Evolutionary conservation across 2,888 invertebrate species (phyloP).

Genomic region (Blomia tropicalis): DNA sequence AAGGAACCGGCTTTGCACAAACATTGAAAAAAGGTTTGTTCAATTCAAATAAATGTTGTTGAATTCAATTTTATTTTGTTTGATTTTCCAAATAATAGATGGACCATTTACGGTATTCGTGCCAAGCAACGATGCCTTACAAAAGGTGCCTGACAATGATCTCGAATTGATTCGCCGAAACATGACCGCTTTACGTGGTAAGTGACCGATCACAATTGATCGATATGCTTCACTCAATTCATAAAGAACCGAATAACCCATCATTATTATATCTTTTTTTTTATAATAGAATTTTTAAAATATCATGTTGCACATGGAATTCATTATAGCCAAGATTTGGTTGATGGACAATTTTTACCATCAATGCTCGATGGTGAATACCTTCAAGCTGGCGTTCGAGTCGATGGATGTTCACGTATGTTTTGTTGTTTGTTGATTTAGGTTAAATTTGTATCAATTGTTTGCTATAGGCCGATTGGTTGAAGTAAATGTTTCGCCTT

Average conservation of each 20-base stretch:
- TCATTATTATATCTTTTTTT: too few relatives aligned
- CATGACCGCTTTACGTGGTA: slow-evolving; percentile 31
- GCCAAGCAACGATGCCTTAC: slow-evolving; percentile 35
- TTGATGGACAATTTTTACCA: slow-evolving; percentile 33
- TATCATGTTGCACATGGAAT: slow-evolving; percentile 34
- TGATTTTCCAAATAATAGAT: slow-evolving; percentile 22
- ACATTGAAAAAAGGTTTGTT: slow-evolving; percentile 25
- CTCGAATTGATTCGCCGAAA: slow-evolving; percentile 34
- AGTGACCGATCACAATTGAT: slow-evolving; percentile 11
- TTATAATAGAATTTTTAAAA: slow-evolving; percentile 33
- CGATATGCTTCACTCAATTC: too few relatives aligned
- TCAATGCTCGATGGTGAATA: slow-evolving; percentile 33
- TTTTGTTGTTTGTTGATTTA: slow-evolving; percentile 13
- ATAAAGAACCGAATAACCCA: too few relatives aligned
- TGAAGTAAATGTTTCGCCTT: slow-evolving; percentile 34
- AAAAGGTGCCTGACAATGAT: slow-evolving; percentile 32
- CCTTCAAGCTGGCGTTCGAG: slow-evolving; percentile 34
- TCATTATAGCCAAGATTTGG: slow-evolving; percentile 34
- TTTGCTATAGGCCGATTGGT: slow-evolving; percentile 33
- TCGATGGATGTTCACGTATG: slow-evolving; percentile 33
- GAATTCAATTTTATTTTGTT: background rate
- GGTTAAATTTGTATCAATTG: slow-evolving; percentile 15
- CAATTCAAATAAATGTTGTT: background rate
- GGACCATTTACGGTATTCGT: slow-evolving; percentile 35
- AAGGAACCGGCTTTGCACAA: slow-evolving; percentile 31